These are phyloP conservation scores for Alentia gelatinosa DNA, from an alignment of 2,888 invertebrate genomes.

Conservation along the genomic window DNA sequence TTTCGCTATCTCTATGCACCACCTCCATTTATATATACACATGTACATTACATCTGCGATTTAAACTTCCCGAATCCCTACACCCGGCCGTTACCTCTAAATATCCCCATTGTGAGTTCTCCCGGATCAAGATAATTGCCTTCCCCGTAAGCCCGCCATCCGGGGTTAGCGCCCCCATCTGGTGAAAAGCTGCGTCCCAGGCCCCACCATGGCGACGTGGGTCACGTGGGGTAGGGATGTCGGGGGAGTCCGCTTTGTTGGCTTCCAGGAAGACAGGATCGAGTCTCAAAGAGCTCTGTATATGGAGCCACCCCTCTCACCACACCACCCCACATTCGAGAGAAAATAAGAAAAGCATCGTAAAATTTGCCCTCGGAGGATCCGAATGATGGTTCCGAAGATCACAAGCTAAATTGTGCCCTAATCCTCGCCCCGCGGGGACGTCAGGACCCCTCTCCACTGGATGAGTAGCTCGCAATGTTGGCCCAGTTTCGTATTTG, in stretches of 20 bases:
- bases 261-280: background rate
- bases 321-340: background rate
- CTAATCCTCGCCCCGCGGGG: too few relatives aligned
- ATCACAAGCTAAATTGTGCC: too few relatives aligned
- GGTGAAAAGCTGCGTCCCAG: background rate
- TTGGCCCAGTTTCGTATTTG: conserved; percentile 5
- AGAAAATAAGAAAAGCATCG: background rate
- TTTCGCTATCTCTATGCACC: too few relatives aligned
- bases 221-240: background rate
- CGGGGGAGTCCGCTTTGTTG: background rate
- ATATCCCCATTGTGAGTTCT: background rate
- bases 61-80: too few relatives aligned
- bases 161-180: background rate
- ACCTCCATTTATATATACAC: too few relatives aligned
- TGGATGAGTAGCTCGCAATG: background rate
- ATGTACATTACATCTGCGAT: too few relatives aligned
- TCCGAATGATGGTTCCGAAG: background rate
- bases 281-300: too few relatives aligned
- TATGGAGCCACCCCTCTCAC: too few relatives aligned
- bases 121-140: background rate
- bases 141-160: background rate
- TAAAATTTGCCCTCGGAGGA: background rate
- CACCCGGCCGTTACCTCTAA: background rate
- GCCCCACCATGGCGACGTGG: background rate
- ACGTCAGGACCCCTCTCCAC: too few relatives aligned